phyloP scores from a whole-genome alignment of 2,797 vertebrate genomes.

The Karalla daura region DNA sequence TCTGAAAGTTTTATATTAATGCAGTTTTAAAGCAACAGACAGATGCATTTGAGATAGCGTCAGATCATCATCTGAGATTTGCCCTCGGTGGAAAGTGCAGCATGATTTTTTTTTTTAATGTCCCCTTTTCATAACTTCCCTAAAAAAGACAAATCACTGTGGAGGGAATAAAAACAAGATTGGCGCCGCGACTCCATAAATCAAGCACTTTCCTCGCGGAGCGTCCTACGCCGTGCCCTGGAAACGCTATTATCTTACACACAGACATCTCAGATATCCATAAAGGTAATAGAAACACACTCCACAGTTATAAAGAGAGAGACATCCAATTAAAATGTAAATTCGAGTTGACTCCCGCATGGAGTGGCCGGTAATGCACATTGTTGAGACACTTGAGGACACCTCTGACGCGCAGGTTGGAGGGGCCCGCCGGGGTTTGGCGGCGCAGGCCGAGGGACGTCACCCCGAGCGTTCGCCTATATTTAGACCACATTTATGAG shows the following conservation, averaged over 20 bases:
- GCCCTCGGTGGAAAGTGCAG: slow-evolving; percentile 2
- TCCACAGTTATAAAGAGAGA: slow-evolving; percentile 59
- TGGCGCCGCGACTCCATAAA: slow-evolving; percentile 25
- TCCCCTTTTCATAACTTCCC: not conserved
- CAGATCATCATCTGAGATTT: not conserved
- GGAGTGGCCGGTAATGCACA: not conserved
- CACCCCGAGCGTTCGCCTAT: slow-evolving; percentile 41
- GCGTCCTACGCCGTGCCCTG: not conserved
- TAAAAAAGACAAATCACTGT: slow-evolving; percentile 24
- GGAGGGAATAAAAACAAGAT: slow-evolving; percentile 8
- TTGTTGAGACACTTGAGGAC: slow-evolving; percentile 26
- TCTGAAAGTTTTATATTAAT: not conserved
- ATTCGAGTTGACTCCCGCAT: slow-evolving; percentile 49
- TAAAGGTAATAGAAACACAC: slow-evolving; percentile 57
- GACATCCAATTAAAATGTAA: slow-evolving; percentile 72
- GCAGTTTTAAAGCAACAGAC: not conserved
- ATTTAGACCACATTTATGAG: slow-evolving; percentile 9
- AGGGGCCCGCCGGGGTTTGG: slow-evolving; percentile 18
- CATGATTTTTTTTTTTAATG: not conserved
- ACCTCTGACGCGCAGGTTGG: slow-evolving; percentile 36
- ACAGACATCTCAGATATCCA: slow-evolving; percentile 39
- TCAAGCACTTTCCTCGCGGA: slow-evolving; percentile 33
- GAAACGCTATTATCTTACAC: slow-evolving; percentile 38
- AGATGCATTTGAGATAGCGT: not conserved
- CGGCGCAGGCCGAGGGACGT: slow-evolving; percentile 9